Evolutionary conservation across 2,113 vertebrate genomes (phyloP), one percentile per base, ranked within the genome.

Genomic region (Toxotes chatareus): DNA sequence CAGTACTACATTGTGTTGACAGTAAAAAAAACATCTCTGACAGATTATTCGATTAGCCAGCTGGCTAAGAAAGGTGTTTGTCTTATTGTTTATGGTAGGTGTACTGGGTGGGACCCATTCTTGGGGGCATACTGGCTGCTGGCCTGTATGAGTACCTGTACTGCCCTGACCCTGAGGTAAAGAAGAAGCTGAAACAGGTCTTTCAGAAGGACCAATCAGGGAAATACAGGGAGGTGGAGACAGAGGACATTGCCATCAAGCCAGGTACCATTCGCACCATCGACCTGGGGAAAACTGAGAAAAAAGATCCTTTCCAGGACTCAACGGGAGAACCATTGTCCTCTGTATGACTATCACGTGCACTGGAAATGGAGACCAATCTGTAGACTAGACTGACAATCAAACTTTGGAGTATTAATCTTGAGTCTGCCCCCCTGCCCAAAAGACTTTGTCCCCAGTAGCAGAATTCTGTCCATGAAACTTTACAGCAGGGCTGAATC

Each of bases 31-130:
- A 66, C 4, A 61, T 59, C 34, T 80, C 65, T 31, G 13, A 36
- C 0, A 21, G 19, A 21, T 21, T 19, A 60, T 19, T 27, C 6
- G 11, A 72, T 70, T 61, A 74, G 31, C 57, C 27, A 68, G 0
- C 21, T 62, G 55, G 11, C 62, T 64, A 40, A 82, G 27, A 42
- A 66, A 36, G 12, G 2, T 73, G 64, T 55, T 60, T 84, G 14
- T 14, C 19, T 72, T 36, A 3, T n/a, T 85, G 19, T 76, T 67
- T 86, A 31, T 85, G 76, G 5, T 83, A 98, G 98, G 92, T 99
- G 1, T 99, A 99, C 85, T 99, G 98, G 98, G 93, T 97, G 32
- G 98, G 98, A 53, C 98, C 98, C 7, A 91, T 98, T 44, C 94
- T 97, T 10, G 98, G 98, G 53, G 97, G 92, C 1, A 92, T 97